These are phyloP conservation scores for Leucopsar rothschildi DNA, from an alignment of 2,113 vertebrate species.

Conservation along the genomic window DNA sequence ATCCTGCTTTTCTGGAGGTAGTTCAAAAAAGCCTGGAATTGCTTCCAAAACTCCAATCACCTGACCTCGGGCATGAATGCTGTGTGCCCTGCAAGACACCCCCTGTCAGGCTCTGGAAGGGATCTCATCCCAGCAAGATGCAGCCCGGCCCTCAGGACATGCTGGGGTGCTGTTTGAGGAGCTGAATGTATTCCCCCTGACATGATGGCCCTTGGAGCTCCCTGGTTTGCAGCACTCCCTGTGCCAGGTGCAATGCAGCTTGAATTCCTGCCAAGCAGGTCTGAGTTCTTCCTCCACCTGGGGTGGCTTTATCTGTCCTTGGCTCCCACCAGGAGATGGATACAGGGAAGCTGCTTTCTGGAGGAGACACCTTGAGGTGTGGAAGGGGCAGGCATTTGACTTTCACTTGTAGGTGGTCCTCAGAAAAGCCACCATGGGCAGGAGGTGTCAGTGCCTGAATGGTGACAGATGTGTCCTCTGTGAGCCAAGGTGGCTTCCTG, in stretches of 20 bases:
- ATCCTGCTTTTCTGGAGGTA: not conserved
- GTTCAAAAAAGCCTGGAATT: not conserved
- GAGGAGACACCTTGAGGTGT: not conserved
- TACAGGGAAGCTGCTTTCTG: not conserved
- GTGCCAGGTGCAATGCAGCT: not conserved
- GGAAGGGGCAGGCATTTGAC: not conserved
- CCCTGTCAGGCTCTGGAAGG: not conserved
- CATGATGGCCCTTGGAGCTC: not conserved
- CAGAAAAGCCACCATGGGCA: not conserved
- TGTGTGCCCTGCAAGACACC: not conserved
- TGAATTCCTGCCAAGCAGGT: not conserved
- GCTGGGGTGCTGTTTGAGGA: not conserved
- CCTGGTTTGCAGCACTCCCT: not conserved
- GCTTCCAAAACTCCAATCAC: not conserved
- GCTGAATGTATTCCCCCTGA: not conserved
- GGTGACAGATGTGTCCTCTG: fast-evolving
- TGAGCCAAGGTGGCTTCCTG: not conserved
- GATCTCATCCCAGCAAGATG: not conserved
- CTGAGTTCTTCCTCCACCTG: not conserved
- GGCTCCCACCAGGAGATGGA: not conserved
- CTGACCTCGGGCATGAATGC: not conserved
- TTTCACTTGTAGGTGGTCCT: not conserved
- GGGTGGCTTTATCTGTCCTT: not conserved
- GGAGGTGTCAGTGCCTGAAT: not conserved
- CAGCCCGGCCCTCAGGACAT: not conserved